Evolutionary conservation across 2,113 vertebrate genomes (phyloP).

Genomic region (Trachemys scripta): DNA sequence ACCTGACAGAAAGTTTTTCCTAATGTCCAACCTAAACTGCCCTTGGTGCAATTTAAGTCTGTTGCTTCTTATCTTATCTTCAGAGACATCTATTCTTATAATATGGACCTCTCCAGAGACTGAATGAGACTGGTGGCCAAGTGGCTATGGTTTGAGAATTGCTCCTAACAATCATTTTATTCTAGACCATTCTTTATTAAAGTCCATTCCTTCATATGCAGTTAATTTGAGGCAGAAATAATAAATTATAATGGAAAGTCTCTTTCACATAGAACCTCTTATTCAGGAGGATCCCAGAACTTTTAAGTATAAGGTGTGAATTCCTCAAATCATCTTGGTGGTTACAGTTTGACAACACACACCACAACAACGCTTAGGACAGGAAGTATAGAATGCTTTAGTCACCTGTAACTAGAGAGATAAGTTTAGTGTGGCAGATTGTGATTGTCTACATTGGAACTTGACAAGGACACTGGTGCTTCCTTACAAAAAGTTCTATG

Average conservation of each 20-base stretch:
- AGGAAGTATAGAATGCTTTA: not conserved
- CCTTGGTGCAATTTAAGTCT: no score
- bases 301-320: not conserved
- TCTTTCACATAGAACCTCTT: not conserved
- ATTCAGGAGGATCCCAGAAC: not conserved
- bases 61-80: no score
- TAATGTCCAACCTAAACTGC: no score
- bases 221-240: not conserved
- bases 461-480: not conserved
- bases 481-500: not conserved
- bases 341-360: not conserved
- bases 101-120: not conserved
- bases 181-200: not conserved
- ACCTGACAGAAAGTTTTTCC: no score
- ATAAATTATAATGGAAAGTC: not conserved
- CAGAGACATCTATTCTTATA: not conserved
- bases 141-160: not conserved
- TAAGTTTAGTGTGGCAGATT: rapidly evolving
- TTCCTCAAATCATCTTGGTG: not conserved
- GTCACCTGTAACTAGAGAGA: not conserved
- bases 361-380: not conserved
- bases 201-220: not conserved
- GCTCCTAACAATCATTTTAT: not conserved
- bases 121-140: not conserved
- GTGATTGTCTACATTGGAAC: not conserved